phyloP scores from a whole-genome alignment of 2,113 vertebrate genomes.

The Drymodes brunneopygia region DNA sequence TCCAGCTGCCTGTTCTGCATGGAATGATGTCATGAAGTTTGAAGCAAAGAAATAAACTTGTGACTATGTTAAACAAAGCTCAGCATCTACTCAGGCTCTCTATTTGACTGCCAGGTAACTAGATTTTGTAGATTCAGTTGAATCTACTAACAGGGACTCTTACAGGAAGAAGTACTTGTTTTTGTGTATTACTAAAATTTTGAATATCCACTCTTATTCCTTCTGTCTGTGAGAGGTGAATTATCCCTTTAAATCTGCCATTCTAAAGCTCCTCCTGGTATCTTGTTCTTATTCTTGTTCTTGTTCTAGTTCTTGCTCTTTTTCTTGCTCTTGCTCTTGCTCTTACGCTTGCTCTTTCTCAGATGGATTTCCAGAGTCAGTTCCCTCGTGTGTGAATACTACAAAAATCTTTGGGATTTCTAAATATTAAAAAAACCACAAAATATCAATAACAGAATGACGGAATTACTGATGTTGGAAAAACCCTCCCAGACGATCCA shows the following conservation, averaged over 20 bases:
- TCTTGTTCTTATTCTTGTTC: too few relatives aligned
- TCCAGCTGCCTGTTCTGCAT: not conserved
- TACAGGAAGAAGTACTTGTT: not conserved
- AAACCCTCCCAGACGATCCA: not conserved
- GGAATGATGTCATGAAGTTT: not conserved
- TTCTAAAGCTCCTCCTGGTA: not conserved
- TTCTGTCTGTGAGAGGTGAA: not conserved
- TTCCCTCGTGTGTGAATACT: not conserved
- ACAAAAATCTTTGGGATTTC: not conserved
- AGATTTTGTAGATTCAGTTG: not conserved
- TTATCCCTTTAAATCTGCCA: not conserved
- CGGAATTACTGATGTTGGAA: not conserved
- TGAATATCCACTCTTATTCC: not conserved
- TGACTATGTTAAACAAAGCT: not conserved
- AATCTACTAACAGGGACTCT: not conserved
- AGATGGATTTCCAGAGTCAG: not conserved
- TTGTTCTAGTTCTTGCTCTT: not conserved
- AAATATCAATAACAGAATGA: not conserved
- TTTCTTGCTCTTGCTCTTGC: not conserved
- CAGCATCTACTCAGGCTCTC: not conserved
- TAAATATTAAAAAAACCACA: not conserved
- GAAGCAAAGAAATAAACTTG: not conserved
- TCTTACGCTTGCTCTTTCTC: not conserved
- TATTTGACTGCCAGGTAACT: not conserved
- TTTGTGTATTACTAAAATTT: not conserved